Percentiles rank a stretch among this genome's conserved stretches.
Conservation (phyloP, 1,140 invertebrate genomes). For the Hyposmocoma kahamanoa region DNA sequence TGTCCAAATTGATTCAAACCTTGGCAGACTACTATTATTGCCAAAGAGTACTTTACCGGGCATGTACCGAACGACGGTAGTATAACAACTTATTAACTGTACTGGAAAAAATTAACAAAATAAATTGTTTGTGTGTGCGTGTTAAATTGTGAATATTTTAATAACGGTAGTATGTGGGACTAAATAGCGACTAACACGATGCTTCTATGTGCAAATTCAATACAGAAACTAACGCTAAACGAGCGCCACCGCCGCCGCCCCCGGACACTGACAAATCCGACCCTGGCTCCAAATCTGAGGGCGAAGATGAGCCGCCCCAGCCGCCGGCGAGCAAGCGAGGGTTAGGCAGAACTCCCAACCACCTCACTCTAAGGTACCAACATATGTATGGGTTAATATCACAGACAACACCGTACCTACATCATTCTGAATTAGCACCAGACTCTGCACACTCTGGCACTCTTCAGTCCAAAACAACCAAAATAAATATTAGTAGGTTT, state of each 20-base stretch:
- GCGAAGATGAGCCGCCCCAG: constrained; percentile 89
- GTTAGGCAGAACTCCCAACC: constrained; percentile 91
- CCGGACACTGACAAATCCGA: constrained; percentile 76
- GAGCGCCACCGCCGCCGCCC: constrained; percentile 38
- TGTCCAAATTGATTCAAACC: not conserved
- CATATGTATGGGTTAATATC: constrained; percentile 56
- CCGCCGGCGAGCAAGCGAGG: constrained; percentile 80
- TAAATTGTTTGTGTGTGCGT: too few relatives aligned
- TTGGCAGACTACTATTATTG: too few relatives aligned
- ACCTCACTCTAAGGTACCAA: constrained; percentile 86
- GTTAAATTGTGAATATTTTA: too few relatives aligned
- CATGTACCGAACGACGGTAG: too few relatives aligned
- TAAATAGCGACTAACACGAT: too few relatives aligned
- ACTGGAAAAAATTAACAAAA: too few relatives aligned
- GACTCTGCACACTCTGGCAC: constrained; percentile 26
- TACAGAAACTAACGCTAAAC: constrained; percentile 34
- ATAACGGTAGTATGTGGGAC: too few relatives aligned
- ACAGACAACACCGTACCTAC: constrained; percentile 32
- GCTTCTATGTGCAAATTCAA: too few relatives aligned
- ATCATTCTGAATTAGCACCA: constrained; percentile 23
- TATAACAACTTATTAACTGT: too few relatives aligned
- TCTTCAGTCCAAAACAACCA: constrained; percentile 18
- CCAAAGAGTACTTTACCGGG: too few relatives aligned
- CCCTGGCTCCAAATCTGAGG: constrained; percentile 88
- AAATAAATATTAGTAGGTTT: constrained; percentile 49